These are phyloP conservation scores for Oscheius sp. DNA, from an alignment of 1,140 invertebrate genomes.

Conservation along the genomic window DNA sequence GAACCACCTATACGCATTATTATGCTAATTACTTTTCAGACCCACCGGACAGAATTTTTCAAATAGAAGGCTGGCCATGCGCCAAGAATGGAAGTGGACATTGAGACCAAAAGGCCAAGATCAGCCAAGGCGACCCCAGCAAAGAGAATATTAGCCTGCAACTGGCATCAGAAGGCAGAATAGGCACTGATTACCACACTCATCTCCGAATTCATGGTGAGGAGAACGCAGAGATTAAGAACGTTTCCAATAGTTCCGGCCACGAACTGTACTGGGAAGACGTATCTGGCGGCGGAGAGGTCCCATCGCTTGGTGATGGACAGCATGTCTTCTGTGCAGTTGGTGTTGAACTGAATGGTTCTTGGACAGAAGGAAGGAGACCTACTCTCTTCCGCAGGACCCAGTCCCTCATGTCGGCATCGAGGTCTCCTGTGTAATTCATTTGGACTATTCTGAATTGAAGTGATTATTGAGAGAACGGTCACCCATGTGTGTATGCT, in stretches of 20 bases:
- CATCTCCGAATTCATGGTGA: conserved; percentile 25
- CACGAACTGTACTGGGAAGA: conserved; percentile 28
- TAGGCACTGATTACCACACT: not conserved
- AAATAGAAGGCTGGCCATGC: conserved; percentile 22
- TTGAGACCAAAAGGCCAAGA: conserved; percentile 15
- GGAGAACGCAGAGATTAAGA: conserved; percentile 22
- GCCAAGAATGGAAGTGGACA: conserved; percentile 6
- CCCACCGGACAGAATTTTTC: conserved; percentile 3
- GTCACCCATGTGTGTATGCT: too few relatives aligned
- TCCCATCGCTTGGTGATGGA: not conserved
- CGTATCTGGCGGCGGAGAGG: conserved; percentile 5
- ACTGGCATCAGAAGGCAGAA: not conserved
- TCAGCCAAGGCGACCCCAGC: conserved; percentile 18
- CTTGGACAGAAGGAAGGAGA: not conserved
- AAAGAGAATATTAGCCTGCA: conserved; percentile 25
- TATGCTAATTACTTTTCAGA: not conserved
- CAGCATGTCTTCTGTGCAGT: not conserved
- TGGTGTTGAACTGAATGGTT: not conserved
- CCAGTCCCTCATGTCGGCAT: conserved; percentile 3
- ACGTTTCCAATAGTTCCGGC: conserved; percentile 25
- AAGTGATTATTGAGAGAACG: too few relatives aligned
- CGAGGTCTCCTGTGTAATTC: conserved; percentile 1
- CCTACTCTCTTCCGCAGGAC: not conserved
- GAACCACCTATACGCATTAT: not conserved
- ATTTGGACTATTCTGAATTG: not conserved